Conservation (phyloP, 2,113 vertebrate species). For the Panurus biarmicus region DNA sequence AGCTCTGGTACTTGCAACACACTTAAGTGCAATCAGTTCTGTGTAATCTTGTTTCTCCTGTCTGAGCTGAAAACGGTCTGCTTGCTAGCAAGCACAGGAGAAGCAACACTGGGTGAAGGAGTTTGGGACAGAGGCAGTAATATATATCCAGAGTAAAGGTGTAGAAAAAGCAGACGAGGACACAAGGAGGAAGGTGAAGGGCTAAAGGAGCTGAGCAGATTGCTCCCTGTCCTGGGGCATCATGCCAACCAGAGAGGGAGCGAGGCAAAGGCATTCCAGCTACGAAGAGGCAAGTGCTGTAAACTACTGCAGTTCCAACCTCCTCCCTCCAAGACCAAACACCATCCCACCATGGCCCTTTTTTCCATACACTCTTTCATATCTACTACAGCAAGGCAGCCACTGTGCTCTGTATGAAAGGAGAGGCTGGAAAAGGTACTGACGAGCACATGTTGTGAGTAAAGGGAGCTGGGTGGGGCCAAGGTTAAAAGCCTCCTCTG, state of each 20-base stretch:
- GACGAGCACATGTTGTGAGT: background rate
- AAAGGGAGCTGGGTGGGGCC: background rate
- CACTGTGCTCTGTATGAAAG: background rate
- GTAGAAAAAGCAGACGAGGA: background rate
- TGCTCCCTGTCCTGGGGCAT: background rate
- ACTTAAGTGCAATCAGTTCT: background rate
- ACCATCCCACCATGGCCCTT: background rate
- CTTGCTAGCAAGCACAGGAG: background rate
- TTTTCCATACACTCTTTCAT: background rate
- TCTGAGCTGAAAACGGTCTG: background rate
- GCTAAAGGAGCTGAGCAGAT: background rate
- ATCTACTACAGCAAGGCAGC: background rate
- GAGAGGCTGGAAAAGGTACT: background rate
- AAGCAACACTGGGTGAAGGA: background rate
- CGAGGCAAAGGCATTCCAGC: accelerated
- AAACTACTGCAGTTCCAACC: background rate
- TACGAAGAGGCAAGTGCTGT: background rate
- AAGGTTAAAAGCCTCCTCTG: slow-evolving; percentile 16
- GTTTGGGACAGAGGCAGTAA: background rate
- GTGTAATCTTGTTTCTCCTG: background rate
- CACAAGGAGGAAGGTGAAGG: background rate
- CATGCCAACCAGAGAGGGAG: accelerated
- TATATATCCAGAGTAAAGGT: background rate
- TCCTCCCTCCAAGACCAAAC: background rate
- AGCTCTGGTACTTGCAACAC: background rate